Conservation (phyloP, 2,888 invertebrate genomes). For the Melanostoma mellinum region DNA sequence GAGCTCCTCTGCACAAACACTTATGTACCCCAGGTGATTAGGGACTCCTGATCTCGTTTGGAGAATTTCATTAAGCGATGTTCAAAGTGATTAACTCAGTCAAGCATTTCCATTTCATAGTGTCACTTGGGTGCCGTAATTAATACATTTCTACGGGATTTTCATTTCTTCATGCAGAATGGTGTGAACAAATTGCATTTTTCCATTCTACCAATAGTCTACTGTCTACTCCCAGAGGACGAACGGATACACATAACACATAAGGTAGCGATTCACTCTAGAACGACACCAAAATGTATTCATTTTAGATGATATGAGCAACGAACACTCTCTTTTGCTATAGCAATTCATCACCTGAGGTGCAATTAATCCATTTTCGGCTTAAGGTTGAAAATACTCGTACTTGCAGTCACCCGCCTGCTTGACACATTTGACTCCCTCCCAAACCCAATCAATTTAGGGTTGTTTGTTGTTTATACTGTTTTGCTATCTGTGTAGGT, state of each 20-base stretch:
- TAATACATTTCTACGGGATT: constrained; percentile 58
- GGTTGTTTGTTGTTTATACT: neutral
- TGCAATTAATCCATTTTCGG: constrained; percentile 46
- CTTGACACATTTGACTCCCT: neutral
- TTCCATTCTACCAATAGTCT: constrained; percentile 24
- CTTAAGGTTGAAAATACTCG: constrained; percentile 22
- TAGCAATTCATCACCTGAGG: constrained; percentile 52
- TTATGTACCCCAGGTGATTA: constrained; percentile 3
- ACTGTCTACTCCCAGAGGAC: neutral
- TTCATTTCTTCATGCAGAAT: constrained; percentile 34
- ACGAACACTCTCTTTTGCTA: constrained; percentile 26
- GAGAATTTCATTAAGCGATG: constrained; percentile 59
- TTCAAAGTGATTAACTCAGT: constrained; percentile 37
- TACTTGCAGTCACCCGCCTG: neutral
- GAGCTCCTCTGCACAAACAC: neutral
- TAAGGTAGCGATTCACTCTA: neutral
- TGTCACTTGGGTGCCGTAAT: constrained; percentile 51
- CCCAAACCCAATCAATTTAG: constrained; percentile 17
- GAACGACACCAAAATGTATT: constrained; percentile 13
- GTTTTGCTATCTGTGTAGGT: neutral
- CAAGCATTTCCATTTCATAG: constrained; percentile 33
- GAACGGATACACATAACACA: constrained; percentile 26
- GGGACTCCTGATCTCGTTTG: constrained; percentile 18
- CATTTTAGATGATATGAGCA: neutral
- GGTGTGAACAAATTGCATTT: constrained; percentile 52